Conservation (phyloP, 2,888 invertebrate genomes). For the Saturnia japonica region DNA sequence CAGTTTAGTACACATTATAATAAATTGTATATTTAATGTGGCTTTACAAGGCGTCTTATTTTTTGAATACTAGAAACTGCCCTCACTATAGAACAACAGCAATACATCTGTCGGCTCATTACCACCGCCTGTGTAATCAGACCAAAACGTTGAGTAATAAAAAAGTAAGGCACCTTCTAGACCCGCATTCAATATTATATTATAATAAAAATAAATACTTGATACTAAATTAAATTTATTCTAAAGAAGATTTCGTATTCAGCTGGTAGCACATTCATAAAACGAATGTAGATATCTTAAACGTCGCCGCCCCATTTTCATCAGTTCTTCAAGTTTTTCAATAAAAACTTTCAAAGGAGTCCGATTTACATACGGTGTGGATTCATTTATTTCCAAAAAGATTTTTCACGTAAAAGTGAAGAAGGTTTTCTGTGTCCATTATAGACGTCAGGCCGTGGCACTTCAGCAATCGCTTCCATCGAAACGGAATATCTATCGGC, state of each 20-base stretch:
- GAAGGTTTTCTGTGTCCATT: conserved; percentile 73
- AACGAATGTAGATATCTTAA: conserved; percentile 67
- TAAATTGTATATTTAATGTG: no score
- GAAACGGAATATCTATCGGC: conserved; percentile 36
- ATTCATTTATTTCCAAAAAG: conserved; percentile 78
- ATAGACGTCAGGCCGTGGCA: conserved; percentile 65
- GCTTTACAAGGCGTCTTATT: no score
- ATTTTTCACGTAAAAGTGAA: conserved; percentile 72
- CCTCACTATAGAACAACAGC: no score
- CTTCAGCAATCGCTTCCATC: conserved; percentile 43
- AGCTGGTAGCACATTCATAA: conserved; percentile 63
- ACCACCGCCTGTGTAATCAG: no score
- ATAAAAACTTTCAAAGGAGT: conserved; percentile 78
- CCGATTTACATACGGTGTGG: conserved; percentile 80
- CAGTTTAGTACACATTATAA: no score
- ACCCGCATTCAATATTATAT: no score
- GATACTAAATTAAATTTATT: conserved; percentile 35
- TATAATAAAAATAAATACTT: conserved; percentile 1
- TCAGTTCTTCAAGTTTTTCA: conserved; percentile 80
- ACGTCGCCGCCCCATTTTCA: conserved; percentile 75
- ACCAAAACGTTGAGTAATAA: no score
- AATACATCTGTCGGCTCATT: no score
- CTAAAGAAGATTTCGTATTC: conserved; percentile 57
- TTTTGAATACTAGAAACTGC: no score
- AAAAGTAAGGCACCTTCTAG: no score